A percentile compares a stretch with the other conserved stretches of the same genome.
Conservation (phyloP, 2,888 invertebrate genomes). For the Bugulina stolonifera region DNA sequence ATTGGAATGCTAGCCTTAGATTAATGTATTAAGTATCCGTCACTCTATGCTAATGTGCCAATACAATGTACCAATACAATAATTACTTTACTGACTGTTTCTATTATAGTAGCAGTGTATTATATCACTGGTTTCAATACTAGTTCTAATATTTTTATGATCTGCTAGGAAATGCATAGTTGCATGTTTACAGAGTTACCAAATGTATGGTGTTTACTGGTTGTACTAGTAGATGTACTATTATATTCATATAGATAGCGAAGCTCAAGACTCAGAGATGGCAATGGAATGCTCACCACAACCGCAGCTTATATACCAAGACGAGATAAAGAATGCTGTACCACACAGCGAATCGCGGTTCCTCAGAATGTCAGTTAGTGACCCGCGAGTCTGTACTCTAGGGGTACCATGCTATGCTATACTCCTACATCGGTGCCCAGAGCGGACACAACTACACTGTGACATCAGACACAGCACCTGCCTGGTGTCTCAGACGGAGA, state of each 20-base stretch:
- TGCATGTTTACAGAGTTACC: too few species aligned
- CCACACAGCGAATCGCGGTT: background rate
- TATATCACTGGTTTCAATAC: too few species aligned
- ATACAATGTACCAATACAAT: too few species aligned
- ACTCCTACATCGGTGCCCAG: background rate
- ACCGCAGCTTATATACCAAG: background rate
- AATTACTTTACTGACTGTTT: too few species aligned
- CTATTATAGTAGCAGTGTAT: too few species aligned
- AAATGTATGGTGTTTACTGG: too few species aligned
- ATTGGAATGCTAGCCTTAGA: too few species aligned
- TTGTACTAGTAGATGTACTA: too few species aligned
- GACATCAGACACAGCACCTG: background rate
- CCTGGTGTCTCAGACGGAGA: background rate
- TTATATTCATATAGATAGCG: background rate
- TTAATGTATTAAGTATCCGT: too few species aligned
- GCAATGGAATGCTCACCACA: background rate
- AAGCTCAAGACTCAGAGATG: background rate
- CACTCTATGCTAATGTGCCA: too few species aligned
- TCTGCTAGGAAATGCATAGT: too few species aligned
- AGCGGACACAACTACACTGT: background rate
- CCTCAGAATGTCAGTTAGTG: background rate
- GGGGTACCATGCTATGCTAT: background rate
- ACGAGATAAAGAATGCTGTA: background rate
- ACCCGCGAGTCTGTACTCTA: background rate
- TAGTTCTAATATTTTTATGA: too few species aligned